Evolutionary conservation across 2,888 invertebrate genomes (phyloP), one percentile per base, ranked within the genome.

Genomic region (Caprella mutica): DNA sequence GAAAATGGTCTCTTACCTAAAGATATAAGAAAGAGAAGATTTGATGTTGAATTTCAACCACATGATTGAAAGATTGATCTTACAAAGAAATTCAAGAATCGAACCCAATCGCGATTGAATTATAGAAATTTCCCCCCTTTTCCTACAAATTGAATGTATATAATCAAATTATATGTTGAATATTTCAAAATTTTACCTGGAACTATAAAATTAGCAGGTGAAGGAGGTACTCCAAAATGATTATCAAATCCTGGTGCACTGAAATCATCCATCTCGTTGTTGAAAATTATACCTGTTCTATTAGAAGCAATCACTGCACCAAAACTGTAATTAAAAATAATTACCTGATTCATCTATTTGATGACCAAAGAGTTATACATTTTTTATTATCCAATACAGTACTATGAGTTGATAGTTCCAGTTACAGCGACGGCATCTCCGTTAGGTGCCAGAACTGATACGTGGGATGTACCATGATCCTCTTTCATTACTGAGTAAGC

Each of bases 351-450:
- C n/a, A n/a, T n/a, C n/a, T n/a, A n/a, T n/a, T n/a, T n/a, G n/a
- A n/a, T n/a, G n/a, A n/a, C n/a, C n/a, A n/a, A n/a, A n/a, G n/a
- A n/a, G n/a, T n/a, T n/a, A n/a, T n/a, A n/a, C n/a, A n/a, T n/a
- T n/a, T n/a, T n/a, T n/a, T n/a, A n/a, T n/a, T n/a, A n/a, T n/a
- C n/a, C n/a, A n/a, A n/a, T n/a, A n/a, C n/a, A n/a, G n/a, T n/a
- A 55, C 55, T 83, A 81, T 64, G 79, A 79, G 72, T 92, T 92
- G n/a, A 92, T 79, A 1, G 93, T 89, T 66, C 89, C 88, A 1
- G 96, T 96, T 1, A 86, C 81, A 0, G 93, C 84, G 1, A 94
- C 89, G 0, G 93, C 96, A 70, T 93, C 90, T 0, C 96, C 93
- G 70, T 88, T 84, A 4, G 80, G 77, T 1, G 83, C 86, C 21